phyloP scores from a whole-genome alignment of 2,888 invertebrate genomes.

The Thalpophila matura region DNA sequence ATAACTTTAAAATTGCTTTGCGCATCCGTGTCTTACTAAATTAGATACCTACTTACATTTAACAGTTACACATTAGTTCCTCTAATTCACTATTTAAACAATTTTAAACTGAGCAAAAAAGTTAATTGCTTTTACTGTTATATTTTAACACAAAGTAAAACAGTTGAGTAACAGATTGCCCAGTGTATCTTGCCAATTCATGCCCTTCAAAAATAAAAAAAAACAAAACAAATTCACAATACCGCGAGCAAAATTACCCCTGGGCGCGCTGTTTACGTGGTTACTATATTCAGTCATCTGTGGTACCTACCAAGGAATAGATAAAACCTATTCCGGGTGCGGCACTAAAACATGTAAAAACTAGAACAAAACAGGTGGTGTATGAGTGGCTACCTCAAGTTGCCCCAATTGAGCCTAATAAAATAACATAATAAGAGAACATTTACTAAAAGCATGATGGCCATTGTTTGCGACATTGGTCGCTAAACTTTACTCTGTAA shows the following conservation, averaged over 20 bases:
- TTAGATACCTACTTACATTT: slow-evolving; percentile 30
- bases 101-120: slow-evolving; percentile 3
- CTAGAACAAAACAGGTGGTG: too few relatives aligned
- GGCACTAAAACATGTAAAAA: too few relatives aligned
- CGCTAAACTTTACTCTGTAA: slow-evolving; percentile 66
- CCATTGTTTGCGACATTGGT: slow-evolving; percentile 61
- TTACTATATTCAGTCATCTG: too few relatives aligned
- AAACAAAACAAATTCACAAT: too few relatives aligned
- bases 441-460: slow-evolving; percentile 56
- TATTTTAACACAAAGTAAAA: neutral
- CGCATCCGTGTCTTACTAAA: slow-evolving; percentile 35
- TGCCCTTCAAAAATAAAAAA: too few relatives aligned
- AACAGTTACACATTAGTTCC: slow-evolving; percentile 23
- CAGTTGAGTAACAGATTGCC: neutral
- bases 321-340: too few relatives aligned
- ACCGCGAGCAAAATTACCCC: too few relatives aligned
- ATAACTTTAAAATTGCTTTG: slow-evolving; percentile 38
- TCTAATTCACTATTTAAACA: slow-evolving; percentile 3
- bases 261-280: too few relatives aligned
- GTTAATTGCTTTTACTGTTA: slow-evolving; percentile 1
- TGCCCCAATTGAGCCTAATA: slow-evolving; percentile 31
- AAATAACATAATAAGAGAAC: slow-evolving; percentile 58
- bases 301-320: too few relatives aligned
- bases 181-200: too few relatives aligned
- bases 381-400: slow-evolving; percentile 21